Percentiles rank a stretch among this genome's conserved stretches.
Evolutionary conservation across 2,888 invertebrate species (phyloP).

Genomic region (Dicycla oo): DNA sequence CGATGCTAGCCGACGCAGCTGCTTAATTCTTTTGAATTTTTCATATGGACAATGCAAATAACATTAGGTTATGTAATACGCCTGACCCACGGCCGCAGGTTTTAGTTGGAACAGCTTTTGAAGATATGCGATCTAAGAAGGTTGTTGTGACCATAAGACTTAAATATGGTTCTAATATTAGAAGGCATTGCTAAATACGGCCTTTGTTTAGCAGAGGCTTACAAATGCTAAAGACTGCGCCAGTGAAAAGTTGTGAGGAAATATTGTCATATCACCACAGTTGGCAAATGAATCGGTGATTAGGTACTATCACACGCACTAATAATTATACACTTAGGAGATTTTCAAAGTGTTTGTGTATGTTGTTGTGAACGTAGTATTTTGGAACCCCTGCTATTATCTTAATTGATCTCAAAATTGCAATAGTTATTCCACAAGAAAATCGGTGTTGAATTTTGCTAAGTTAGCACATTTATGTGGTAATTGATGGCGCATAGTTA

Average conservation of each 20-base stretch:
- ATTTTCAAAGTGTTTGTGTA: too few relatives aligned
- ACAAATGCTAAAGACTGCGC: not conserved
- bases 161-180: conserved; percentile 46
- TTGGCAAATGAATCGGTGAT: not conserved
- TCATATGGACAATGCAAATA: conserved; percentile 70
- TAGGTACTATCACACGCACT: not conserved
- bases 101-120: conserved; percentile 31
- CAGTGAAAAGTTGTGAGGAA: not conserved
- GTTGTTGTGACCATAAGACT: conserved; percentile 19
- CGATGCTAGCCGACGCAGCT: conserved; percentile 72
- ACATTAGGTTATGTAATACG: conserved; percentile 63
- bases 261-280: too few relatives aligned
- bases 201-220: not conserved
- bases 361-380: not conserved
- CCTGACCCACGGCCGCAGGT: conserved; percentile 39
- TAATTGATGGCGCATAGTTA: too few relatives aligned
- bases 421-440: not conserved
- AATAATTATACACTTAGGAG: not conserved
- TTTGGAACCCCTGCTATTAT: not conserved
- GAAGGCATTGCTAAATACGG: conserved; percentile 8
- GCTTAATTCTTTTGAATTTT: conserved; percentile 77
- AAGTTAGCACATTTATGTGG: not conserved
- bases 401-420: not conserved
- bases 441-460: not conserved
- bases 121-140: conserved; percentile 39